phyloP scores from a whole-genome alignment of 2,113 vertebrate genomes.

The Brachyhypopomus gauderio region DNA sequence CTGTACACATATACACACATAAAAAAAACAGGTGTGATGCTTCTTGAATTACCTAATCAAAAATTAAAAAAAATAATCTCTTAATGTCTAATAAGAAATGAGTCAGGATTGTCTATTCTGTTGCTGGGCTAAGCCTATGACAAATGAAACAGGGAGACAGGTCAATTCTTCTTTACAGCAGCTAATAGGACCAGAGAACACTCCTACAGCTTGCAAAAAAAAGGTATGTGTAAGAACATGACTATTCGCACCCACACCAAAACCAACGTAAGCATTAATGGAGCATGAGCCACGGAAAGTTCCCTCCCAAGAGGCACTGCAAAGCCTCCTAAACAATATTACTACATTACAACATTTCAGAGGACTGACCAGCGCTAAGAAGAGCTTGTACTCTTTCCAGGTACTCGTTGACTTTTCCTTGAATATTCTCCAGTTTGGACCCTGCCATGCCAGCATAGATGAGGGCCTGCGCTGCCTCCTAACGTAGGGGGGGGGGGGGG shows the following conservation, averaged over 20 bases:
- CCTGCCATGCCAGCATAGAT: slow-evolving; percentile 98
- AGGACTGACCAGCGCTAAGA: slow-evolving; percentile 81
- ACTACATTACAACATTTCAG: not conserved
- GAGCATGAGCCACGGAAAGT: slow-evolving; percentile 57
- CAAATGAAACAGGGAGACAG: not conserved
- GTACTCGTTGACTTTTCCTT: slow-evolving; percentile 95
- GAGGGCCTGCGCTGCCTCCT: slow-evolving; percentile 93
- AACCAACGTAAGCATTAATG: slow-evolving; percentile 28
- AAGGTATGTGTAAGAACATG: not conserved
- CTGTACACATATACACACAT: too few relatives aligned
- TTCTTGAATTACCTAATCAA: not conserved
- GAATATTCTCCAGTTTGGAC: slow-evolving; percentile 91
- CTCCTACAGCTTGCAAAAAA: not conserved
- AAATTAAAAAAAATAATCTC: not conserved
- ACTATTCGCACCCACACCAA: slow-evolving; percentile 38
- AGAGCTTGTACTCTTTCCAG: slow-evolving; percentile 93
- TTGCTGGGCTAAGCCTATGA: not conserved
- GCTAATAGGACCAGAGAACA: not conserved
- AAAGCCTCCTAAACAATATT: not conserved
- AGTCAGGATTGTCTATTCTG: not conserved
- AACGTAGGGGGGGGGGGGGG: not conserved
- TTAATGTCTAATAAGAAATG: not conserved
- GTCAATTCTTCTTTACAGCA: not conserved
- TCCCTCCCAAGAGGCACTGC: not conserved
- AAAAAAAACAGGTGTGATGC: not conserved